Base-by-base conservation (phyloP, 1,140 invertebrate genomes). In the Zaprionus vittiger region DNA sequence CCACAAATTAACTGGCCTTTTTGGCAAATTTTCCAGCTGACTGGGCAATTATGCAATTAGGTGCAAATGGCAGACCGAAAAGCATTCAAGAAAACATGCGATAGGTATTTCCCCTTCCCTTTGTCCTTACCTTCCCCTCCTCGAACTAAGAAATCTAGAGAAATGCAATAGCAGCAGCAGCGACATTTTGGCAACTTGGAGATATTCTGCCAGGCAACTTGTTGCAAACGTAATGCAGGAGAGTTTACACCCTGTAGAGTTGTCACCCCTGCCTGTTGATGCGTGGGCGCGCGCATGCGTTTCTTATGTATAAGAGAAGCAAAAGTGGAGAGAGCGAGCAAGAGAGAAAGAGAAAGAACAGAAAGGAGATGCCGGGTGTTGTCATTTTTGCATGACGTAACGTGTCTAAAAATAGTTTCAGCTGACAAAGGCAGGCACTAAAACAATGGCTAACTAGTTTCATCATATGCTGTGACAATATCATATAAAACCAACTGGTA, bases 31-130 rank as follows among this genome's bases (percentile, higher is more conserved):
- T 91, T 91, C 87, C 69, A 66, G 52, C 71, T 73, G 83, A 82
- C 71, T 87, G 67, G 56, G 73, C 72, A 91, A 87, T 87, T 91
- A 83, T 87, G 79, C 80, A 91, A 84, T 91, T 91, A 87, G 77
- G 63, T 81, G 73, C 57, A 79, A 74, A 38, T 61, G 55, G n/a
- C 69, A 66, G 47, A 54, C 56, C 37, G 34, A 54, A 59, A 49
- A 55, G 37, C 74, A 38, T 52, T 38, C n/a, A 56, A 52, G 28
- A 34, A 38, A 70, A 63, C 9, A 62, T 61, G 31, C 47, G n/a
- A 24, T 14, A 47, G 41, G 6, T 52, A 52, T 54, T 24, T 64
- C 49, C 14, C 20, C 47, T 17, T 14, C 1, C 17, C 3, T 63
- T 24, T 14, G 15, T 52, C 55, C 5, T 17, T 14, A 14, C 15